These are phyloP conservation scores for Oreochromis mossambicus DNA, from an alignment of 2,797 vertebrate genomes.

Conservation along the genomic window DNA sequence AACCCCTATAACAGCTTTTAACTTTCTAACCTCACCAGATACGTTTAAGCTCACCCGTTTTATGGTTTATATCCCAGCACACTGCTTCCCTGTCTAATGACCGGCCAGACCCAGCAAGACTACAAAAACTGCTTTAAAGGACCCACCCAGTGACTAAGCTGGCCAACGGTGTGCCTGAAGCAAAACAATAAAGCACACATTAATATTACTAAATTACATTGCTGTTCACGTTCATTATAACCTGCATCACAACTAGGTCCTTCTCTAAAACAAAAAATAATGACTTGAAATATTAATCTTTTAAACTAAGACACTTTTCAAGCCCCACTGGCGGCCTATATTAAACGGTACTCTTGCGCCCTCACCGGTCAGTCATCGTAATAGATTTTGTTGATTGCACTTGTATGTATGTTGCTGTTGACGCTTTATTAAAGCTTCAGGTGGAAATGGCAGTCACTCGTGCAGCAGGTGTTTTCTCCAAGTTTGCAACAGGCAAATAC, in stretches of 20 bases:
- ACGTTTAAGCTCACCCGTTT: conserved; percentile 24
- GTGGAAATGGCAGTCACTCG: not conserved
- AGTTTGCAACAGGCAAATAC: not conserved
- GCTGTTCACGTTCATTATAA: not conserved
- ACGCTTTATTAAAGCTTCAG: not conserved
- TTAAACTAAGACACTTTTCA: not conserved
- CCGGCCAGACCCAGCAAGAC: conserved; percentile 9
- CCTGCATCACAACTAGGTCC: not conserved
- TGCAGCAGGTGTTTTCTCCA: not conserved
- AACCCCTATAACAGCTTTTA: fast-evolving
- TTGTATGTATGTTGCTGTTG: not conserved
- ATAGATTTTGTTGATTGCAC: not conserved
- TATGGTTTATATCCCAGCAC: not conserved
- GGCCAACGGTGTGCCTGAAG: conserved; percentile 27
- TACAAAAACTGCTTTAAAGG: conserved; percentile 43
- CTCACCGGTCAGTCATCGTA: not conserved
- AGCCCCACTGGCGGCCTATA: not conserved
- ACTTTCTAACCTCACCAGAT: fast-evolving
- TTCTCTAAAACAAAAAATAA: not conserved
- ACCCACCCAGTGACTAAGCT: not conserved
- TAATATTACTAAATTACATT: not conserved
- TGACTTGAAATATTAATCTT: not conserved
- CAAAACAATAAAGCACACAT: not conserved
- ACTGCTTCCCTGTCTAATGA: conserved; percentile 33
- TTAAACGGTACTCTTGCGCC: conserved; percentile 3